phyloP scores from a whole-genome alignment of 1,140 invertebrate species.

The Phocides pigmalion region DNA sequence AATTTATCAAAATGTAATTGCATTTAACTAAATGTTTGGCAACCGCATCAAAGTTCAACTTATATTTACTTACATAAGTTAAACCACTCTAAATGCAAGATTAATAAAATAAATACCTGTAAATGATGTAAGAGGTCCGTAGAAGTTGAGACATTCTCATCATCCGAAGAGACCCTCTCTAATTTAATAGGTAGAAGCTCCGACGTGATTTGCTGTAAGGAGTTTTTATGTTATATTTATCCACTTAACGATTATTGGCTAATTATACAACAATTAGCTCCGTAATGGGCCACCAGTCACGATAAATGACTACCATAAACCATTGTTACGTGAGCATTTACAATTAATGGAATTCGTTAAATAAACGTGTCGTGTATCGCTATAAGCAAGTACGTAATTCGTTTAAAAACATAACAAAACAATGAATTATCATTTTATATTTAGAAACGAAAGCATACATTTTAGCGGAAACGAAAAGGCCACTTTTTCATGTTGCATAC shows the following conservation, averaged over 20 bases:
- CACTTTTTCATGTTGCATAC: too few species aligned
- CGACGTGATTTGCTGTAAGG: constrained; percentile 34
- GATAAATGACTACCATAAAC: background rate
- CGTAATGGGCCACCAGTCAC: constrained; percentile 6
- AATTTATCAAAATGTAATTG: too few species aligned
- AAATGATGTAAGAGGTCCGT: constrained; percentile 54
- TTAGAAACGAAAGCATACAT: too few species aligned
- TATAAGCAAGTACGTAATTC: background rate
- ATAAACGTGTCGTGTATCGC: background rate
- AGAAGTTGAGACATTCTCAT: constrained; percentile 43
- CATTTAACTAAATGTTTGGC: too few species aligned
- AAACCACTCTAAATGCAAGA: too few species aligned
- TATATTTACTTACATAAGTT: too few species aligned
- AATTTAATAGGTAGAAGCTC: constrained; percentile 48
- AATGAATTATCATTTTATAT: too few species aligned
- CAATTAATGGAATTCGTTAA: constrained; percentile 6
- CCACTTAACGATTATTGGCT: background rate
- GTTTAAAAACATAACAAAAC: too few species aligned
- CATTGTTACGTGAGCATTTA: constrained; percentile 8
- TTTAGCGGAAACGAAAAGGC: too few species aligned
- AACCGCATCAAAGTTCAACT: too few species aligned
- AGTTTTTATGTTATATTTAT: background rate
- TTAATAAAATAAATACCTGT: constrained; percentile 44
- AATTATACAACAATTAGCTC: constrained; percentile 1
- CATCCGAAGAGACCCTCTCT: constrained; percentile 38